Conservation (phyloP, 2,797 vertebrate genomes). For the Trematomus bernacchii region DNA sequence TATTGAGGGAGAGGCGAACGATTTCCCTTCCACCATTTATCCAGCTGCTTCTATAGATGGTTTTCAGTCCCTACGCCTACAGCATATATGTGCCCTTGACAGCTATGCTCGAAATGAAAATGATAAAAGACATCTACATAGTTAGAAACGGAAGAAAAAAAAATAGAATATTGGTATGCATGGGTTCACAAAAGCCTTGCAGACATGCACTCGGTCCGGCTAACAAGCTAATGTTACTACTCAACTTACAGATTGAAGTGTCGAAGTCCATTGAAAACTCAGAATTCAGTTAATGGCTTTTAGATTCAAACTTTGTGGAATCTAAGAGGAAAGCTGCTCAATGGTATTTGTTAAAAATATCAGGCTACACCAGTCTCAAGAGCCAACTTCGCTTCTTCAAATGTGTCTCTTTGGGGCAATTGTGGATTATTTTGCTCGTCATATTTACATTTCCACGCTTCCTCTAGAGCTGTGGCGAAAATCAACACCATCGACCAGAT, state of each 20-base stretch:
- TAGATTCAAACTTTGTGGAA: neutral
- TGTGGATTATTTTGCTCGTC: no score
- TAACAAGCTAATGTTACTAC: slow-evolving; percentile 2
- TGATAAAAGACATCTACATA: neutral
- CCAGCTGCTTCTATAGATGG: slow-evolving; percentile 5
- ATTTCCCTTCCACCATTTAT: slow-evolving; percentile 10
- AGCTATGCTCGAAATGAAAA: slow-evolving; percentile 17
- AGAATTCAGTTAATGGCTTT: slow-evolving; percentile 6
- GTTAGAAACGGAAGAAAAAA: neutral
- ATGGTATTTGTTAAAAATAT: no score
- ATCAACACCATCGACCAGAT: neutral
- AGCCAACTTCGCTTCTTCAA: neutral
- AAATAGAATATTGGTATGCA: slow-evolving; percentile 2
- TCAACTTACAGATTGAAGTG: slow-evolving; percentile 13
- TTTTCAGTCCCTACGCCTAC: slow-evolving; percentile 13
- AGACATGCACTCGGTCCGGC: slow-evolving; percentile 8
- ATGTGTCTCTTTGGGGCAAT: neutral
- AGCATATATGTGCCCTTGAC: slow-evolving; percentile 13
- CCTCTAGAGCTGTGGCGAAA: neutral
- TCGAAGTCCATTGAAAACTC: slow-evolving; percentile 8
- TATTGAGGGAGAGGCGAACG: slow-evolving; percentile 22
- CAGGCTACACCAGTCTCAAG: neutral
- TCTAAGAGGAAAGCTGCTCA: neutral
- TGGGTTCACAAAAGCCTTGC: slow-evolving; percentile 5
- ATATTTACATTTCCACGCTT: neutral